Base-by-base conservation (phyloP, 2,888 invertebrate genomes). In the Dilophus febrilis region DNA sequence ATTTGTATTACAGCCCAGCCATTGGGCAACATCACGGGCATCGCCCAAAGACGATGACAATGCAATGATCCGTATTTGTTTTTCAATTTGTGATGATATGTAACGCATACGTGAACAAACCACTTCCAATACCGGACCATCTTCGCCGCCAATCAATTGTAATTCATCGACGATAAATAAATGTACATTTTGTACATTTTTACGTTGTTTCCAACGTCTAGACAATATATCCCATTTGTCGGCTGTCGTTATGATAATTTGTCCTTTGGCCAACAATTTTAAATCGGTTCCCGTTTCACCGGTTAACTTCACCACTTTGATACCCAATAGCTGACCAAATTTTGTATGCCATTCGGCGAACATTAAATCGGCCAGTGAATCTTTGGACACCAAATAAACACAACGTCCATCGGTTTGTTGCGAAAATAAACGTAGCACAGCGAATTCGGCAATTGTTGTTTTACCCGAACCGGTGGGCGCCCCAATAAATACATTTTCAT, bases 161-260 rank as follows among this genome's bases (percentile, higher is more conserved):
- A 99, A 66, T 50, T 98, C 97, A 56, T 98, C 98, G 14, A 91
- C 90, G 44, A 98, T 88, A 59, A 98, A 92, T 13, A 99, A 68
- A 44, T 91, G 86, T 8, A 98, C 81, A 53, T 90, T 94, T 55
- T 97, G 97, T 0, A 99, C 95, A 57, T 94, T 92, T 64, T 97
- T 97, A 27, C 98, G 72, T 53, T 98, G 97, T 53, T 98, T 98
- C 98, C 98, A 99, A 46, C 98, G 72, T 40, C 98, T 71, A 0
- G 98, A 98, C 3, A 98, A 67, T 4, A 98, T 90, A 58, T 99
- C 98, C 98, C 98, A 99, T 52, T 94, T 92, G 55, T 97, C 95
- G 0, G 95, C 94, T 0, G 95, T 97, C 4, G 90, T 85, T 45
- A 99, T 78, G 33, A 98, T 84, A n/a, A 98, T 77, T 60, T 97